Base-by-base conservation (phyloP, 1,140 invertebrate species). In the Ridgeia piscesae region DNA sequence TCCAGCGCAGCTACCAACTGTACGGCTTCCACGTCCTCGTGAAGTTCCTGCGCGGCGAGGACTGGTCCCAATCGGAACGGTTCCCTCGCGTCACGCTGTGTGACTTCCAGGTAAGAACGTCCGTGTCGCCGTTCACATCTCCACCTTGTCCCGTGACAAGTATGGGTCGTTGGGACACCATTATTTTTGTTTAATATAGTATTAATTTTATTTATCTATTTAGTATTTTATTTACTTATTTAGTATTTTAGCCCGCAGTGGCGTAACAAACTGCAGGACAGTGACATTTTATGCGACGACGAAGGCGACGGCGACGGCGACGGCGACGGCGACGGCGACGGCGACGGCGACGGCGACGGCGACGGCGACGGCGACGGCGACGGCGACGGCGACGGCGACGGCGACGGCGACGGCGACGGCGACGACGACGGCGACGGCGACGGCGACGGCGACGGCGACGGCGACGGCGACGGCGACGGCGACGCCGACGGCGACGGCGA, bases 51-150 rank as follows among this genome's bases (percentile, higher is more conserved):
- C 94, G 94, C 91, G 96, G 96, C 88, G 92, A 94, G 27, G 95
- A 96, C 91, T 97, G 96, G 96, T 94, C 94, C 33, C 91, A 95
- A 94, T 92, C 95, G 93, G 96, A 94, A 93, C 96, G 94, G 94
- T 96, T 96, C 94, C 96, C 96, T 27, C 94, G 96, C 33, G 95
- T 96, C n/a, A 96, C 96, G 0, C 94, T 96, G 91, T 96, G 96
- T 92, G 96, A 96, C 93, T 96, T 96, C 94, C 95, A 96, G 91
- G 96, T 96, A 48, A 94, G 96, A 34, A 95, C 96, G 92, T 93
- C 42, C 92, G 89, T 6, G 89, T 88, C n/a, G 92, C 93, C 0
- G 94, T 94, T 92, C 94, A 94, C n/a, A 89, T n/a, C 6, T 21
- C 17, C 2, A 77, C 58, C 6, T 77, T n/a, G n/a, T n/a, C n/a